Evolutionary conservation across 2,113 vertebrate genomes (phyloP).

Genomic region (Nothocercus nigrocapillus): DNA sequence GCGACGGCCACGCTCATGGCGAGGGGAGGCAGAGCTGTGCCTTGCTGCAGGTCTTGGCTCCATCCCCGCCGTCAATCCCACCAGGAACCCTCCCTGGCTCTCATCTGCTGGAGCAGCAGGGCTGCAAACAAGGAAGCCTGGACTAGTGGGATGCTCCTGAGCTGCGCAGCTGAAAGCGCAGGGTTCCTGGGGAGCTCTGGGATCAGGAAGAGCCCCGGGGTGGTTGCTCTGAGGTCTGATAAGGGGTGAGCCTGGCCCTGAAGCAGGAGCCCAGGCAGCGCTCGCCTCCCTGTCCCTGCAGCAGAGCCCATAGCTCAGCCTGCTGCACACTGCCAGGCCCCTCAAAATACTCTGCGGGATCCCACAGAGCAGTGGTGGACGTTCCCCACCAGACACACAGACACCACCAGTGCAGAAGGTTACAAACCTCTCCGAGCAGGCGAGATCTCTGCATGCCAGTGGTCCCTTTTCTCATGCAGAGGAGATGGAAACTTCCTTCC

Average conservation of each 20-base stretch:
- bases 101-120: neutral
- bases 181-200: neutral
- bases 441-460: neutral
- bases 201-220: neutral
- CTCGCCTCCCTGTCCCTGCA: neutral
- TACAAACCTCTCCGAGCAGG: neutral
- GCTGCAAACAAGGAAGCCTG: neutral
- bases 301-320: neutral
- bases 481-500: neutral
- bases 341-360: too few relatives aligned
- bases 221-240: neutral
- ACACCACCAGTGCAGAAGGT: neutral
- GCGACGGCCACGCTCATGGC: neutral
- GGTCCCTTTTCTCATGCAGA: neutral
- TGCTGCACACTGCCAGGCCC: neutral
- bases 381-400: neutral
- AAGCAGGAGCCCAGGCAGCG: neutral
- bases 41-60: neutral
- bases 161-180: neutral
- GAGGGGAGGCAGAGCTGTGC: conserved; percentile 2
- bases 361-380: too few relatives aligned
- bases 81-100: conserved; percentile 7
- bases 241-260: neutral
- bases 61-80: neutral
- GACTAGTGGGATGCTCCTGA: neutral